phyloP scores from a whole-genome alignment of 2,797 vertebrate species.

The Eremophila alpestris region DNA sequence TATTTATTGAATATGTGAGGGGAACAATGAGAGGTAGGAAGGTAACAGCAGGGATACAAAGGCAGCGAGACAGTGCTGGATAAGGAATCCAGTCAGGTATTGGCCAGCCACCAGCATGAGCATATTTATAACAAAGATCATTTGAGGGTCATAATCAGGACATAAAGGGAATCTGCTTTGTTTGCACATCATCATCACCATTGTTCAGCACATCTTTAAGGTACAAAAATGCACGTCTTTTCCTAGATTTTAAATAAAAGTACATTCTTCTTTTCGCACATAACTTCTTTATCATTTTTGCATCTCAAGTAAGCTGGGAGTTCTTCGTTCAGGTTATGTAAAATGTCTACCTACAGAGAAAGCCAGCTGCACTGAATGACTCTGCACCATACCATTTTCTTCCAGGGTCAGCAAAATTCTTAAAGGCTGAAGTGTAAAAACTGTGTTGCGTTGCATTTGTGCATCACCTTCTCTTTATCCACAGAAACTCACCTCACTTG shows the following conservation, averaged over 20 bases:
- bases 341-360: background rate
- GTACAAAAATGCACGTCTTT: background rate
- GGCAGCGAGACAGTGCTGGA: background rate
- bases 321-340: background rate
- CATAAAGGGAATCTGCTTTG: conserved; percentile 7
- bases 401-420: conserved; percentile 33
- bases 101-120: conserved; percentile 52
- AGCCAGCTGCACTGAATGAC: background rate
- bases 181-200: background rate
- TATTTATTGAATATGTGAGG: conserved; percentile 30
- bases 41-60: background rate
- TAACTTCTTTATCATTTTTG: background rate
- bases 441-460: background rate
- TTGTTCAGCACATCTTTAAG: background rate
- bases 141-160: conserved; percentile 44
- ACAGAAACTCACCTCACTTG: background rate
- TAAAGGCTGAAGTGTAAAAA: conserved; percentile 20
- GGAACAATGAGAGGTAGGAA: background rate
- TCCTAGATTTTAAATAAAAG: background rate
- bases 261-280: background rate
- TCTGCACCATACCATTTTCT: conserved; percentile 12
- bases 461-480: background rate
- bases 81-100: conserved; percentile 32
- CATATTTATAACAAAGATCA: conserved; percentile 56
- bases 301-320: background rate